phyloP scores from a whole-genome alignment of 2,888 invertebrate species.

The Carterocephalus palaemon region DNA sequence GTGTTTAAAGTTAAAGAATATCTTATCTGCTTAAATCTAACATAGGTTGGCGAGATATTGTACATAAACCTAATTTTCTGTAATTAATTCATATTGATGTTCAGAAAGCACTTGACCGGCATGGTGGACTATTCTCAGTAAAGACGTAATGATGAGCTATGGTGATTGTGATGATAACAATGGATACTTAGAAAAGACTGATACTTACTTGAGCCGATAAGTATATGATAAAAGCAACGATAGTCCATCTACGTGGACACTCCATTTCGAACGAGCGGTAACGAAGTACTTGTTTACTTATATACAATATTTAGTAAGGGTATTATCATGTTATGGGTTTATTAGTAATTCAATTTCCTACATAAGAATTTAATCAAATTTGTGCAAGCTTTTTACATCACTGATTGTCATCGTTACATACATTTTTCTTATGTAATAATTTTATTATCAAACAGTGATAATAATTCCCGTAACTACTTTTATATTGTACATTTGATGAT shows the following conservation, averaged over 20 bases:
- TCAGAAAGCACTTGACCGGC: too few relatives aligned
- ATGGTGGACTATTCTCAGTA: too few relatives aligned
- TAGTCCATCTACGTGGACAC: slow-evolving; percentile 42
- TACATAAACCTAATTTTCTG: too few relatives aligned
- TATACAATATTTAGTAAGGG: slow-evolving; percentile 32
- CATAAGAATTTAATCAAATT: slow-evolving; percentile 43
- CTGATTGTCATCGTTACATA: slow-evolving; percentile 36
- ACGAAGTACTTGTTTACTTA: slow-evolving; percentile 47
- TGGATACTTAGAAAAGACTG: neutral
- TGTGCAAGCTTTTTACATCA: slow-evolving; percentile 47
- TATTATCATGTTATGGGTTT: slow-evolving; percentile 26
- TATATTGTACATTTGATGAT: too few relatives aligned
- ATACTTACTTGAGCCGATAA: slow-evolving; percentile 46
- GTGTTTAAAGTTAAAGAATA: too few relatives aligned
- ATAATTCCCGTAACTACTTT: too few relatives aligned
- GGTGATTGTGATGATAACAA: neutral
- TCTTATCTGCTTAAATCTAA: too few relatives aligned
- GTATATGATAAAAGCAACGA: slow-evolving; percentile 38
- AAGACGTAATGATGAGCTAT: too few relatives aligned
- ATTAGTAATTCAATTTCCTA: slow-evolving; percentile 23
- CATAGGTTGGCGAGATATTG: too few relatives aligned
- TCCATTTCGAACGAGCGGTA: slow-evolving; percentile 51
- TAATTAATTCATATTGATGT: too few relatives aligned
- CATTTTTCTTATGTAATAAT: too few relatives aligned
- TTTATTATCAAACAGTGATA: too few relatives aligned